Evolutionary conservation across 2,797 vertebrate genomes (phyloP).

Genomic region (Orestias chungarensis): DNA sequence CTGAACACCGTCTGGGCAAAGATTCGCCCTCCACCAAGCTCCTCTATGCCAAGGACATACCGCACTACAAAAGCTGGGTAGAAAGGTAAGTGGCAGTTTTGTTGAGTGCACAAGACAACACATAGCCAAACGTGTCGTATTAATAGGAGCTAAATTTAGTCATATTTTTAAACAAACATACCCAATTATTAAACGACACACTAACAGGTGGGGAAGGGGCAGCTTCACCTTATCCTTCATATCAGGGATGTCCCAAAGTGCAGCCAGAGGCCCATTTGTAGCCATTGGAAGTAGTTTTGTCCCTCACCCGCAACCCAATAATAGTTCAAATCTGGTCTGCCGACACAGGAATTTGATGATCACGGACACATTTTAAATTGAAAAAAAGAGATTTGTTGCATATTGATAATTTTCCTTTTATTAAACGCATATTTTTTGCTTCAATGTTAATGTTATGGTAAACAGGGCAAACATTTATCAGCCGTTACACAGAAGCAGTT

Average conservation of each 20-base stretch:
- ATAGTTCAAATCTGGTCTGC: not conserved
- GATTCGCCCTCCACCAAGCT: conserved; percentile 95
- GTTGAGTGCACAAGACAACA: conserved; percentile 5
- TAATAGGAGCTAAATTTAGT: not conserved
- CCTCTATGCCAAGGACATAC: conserved; percentile 96
- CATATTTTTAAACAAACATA: too few species aligned
- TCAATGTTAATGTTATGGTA: too few species aligned
- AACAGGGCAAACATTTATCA: too few species aligned
- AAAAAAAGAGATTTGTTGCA: too few species aligned
- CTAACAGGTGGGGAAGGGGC: not conserved
- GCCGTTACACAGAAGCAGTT: too few species aligned
- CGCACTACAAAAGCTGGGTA: conserved; percentile 96
- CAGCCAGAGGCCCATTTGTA: not conserved
- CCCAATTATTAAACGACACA: too few species aligned
- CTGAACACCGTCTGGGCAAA: conserved; percentile 93
- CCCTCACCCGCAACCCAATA: too few species aligned
- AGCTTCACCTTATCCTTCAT: not conserved
- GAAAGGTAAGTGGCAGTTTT: conserved; percentile 81
- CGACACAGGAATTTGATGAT: not conserved
- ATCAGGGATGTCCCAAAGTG: not conserved
- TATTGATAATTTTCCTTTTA: too few species aligned
- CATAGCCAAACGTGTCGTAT: not conserved
- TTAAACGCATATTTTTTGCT: too few species aligned
- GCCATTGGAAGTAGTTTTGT: not conserved
- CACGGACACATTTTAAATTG: not conserved